Conservation (phyloP, 2,888 invertebrate species). For the Lithodes maja region DNA sequence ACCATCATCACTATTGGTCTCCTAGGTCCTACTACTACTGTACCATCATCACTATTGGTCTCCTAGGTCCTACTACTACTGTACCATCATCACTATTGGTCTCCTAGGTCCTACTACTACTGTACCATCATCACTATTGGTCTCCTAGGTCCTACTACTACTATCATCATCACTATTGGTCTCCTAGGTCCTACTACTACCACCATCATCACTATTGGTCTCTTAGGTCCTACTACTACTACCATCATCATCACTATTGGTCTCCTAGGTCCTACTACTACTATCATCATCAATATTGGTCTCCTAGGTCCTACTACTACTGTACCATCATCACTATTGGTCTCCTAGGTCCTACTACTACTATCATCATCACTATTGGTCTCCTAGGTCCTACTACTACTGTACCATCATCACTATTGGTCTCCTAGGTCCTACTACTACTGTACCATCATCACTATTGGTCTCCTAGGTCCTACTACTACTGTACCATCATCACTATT, state of each 20-base stretch:
- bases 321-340: neutral
- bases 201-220: too few species aligned
- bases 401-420: neutral
- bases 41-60: too few species aligned
- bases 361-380: too few species aligned
- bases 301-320: conserved; percentile 4
- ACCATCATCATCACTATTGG: too few species aligned
- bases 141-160: neutral
- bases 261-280: neutral
- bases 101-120: conserved; percentile 4
- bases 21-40: conserved; percentile 5
- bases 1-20: too few species aligned
- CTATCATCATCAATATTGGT: neutral
- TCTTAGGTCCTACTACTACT: neutral
- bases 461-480: neutral
- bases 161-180: too few species aligned
- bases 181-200: conserved; percentile 4
- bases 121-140: neutral
- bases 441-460: neutral
- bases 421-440: neutral
- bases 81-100: too few species aligned
- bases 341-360: neutral
- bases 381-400: conserved; percentile 4
- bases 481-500: neutral
- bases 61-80: conserved; percentile 8